phyloP scores from a whole-genome alignment of 2,113 vertebrate genomes.

The Rhynchomys soricoides region DNA sequence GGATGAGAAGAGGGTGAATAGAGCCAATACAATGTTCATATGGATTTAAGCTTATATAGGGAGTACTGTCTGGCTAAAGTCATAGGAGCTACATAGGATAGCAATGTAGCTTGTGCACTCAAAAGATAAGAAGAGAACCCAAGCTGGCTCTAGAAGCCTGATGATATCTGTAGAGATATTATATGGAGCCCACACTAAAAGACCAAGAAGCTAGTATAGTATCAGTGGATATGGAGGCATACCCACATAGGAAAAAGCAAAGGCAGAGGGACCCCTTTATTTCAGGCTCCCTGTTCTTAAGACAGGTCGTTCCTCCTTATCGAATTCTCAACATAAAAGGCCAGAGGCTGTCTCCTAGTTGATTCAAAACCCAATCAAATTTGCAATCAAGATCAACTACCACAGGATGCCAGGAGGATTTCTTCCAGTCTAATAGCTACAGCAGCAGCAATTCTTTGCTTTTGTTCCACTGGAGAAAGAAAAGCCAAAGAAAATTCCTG shows the following conservation, averaged over 20 bases:
- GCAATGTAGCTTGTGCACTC: not conserved
- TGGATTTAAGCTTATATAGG: not conserved
- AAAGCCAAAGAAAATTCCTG: not conserved
- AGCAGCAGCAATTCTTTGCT: constrained; percentile 60
- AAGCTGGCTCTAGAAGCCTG: not conserved
- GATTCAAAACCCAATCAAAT: not conserved
- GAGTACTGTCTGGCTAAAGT: not conserved
- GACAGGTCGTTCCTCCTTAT: not conserved
- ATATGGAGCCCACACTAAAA: not conserved
- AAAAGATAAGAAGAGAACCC: not conserved
- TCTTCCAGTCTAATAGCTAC: not conserved
- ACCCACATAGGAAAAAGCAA: not conserved
- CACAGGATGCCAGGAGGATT: not conserved
- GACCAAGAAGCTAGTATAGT: not conserved
- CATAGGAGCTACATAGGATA: no score
- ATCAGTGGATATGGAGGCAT: not conserved
- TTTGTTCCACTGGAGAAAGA: not conserved
- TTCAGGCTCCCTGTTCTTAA: no score
- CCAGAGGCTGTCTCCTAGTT: not conserved
- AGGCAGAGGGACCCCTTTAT: not conserved
- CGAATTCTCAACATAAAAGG: not conserved
- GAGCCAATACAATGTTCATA: not conserved
- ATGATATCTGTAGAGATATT: not conserved
- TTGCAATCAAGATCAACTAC: not conserved
- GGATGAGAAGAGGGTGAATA: not conserved